Base-by-base conservation (phyloP, 2,888 invertebrate species). In the Autographa pulchrina region DNA sequence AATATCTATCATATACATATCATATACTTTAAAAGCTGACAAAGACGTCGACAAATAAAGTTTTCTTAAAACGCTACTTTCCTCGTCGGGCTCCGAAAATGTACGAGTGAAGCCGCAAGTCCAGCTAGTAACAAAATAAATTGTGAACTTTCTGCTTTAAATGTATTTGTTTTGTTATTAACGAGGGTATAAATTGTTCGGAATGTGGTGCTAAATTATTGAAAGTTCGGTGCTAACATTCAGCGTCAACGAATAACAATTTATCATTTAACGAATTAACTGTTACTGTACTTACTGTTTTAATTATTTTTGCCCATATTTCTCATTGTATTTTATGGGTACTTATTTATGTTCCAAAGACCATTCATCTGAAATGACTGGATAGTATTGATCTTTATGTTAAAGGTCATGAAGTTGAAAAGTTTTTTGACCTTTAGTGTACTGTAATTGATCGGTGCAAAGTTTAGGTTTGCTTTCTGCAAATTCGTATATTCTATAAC, bases 191-290 rank as follows among this genome's bases (percentile, higher is more conserved):
- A 77, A 75, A 78, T 79, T 79, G 75, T 68, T 71, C 52, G 58
- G 48, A 78, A 72, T 67, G 66, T 54, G 62, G 72, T 78, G 77
- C 81, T 74, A 59, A 75, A 70, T 78, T 81, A 72, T 68, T 75
- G 68, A 32, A 81, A 75, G 72, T 78, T 78, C 68, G 25, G 14
- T 73, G 68, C 80, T 70, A 60, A 76, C 63, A 66, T 78, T 73
- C 68, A 6, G 54, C 14, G 61, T 65, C 54, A 71, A 74, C 77
- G 70, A 80, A 80, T 79, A 80, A 72, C 68, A 80, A 80, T 80
- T 65, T 80, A 77, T 77, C 72, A 67, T 72, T 74, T 43, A 3
- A 56, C 16, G 62, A 77, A 81, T 81, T 72, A 81, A 81, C 78
- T 60, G 74, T 67, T 66, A 68, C 76, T 48, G 75, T 62, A 68